Evolutionary conservation across 2,113 vertebrate genomes (phyloP).

Genomic region (Barbus barbus): DNA sequence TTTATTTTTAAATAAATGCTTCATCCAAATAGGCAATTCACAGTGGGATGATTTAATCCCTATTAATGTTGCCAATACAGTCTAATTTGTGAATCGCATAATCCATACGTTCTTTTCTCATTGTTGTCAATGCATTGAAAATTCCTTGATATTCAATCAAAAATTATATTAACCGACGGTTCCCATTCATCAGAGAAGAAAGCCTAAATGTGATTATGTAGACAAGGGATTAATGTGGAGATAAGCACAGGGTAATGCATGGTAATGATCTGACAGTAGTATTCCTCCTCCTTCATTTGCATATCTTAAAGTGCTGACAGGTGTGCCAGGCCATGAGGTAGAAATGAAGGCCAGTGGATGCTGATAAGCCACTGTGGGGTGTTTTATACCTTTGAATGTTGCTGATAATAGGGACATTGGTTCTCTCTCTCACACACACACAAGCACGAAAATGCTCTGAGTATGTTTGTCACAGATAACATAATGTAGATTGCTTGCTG

Average conservation of each 20-base stretch:
- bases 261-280: conserved; percentile 96
- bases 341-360: conserved; percentile 70
- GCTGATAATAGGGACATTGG: conserved; percentile 64
- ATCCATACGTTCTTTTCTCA: conserved; percentile 62
- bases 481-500: conserved; percentile 19
- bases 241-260: conserved; percentile 93
- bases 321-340: conserved; percentile 74
- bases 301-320: conserved; percentile 93
- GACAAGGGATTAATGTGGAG: conserved; percentile 96
- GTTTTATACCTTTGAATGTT: conserved; percentile 63
- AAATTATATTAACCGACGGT: conserved; percentile 92
- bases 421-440: conserved; percentile 48
- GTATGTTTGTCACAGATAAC: conserved; percentile 37
- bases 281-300: conserved; percentile 94
- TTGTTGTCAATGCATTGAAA: conserved; percentile 82
- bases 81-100: background rate
- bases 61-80: background rate
- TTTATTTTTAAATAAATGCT: background rate
- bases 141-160: conserved; percentile 86
- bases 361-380: conserved; percentile 70
- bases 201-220: conserved; percentile 98
- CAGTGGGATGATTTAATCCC: background rate
- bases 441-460: conserved; percentile 13
- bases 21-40: background rate
- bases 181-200: conserved; percentile 82